These are phyloP conservation scores for Eublepharis macularius DNA, from an alignment of 2,113 vertebrate genomes.

Conservation along the genomic window DNA sequence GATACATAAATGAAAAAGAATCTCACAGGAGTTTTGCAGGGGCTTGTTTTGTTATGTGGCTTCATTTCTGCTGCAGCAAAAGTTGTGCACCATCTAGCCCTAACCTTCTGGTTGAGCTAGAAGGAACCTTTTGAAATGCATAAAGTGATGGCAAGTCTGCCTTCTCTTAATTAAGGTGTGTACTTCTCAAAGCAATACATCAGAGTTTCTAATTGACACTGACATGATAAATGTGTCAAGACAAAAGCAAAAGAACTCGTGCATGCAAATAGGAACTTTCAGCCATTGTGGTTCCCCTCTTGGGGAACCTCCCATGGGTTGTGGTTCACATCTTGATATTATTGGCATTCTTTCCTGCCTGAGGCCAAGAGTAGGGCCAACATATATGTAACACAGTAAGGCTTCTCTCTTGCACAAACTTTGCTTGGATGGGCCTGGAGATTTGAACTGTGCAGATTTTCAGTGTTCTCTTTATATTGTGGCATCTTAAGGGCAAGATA, in stretches of 20 bases:
- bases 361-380: neutral
- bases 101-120: neutral
- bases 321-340: neutral
- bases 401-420: neutral
- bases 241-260: neutral
- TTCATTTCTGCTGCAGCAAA: neutral
- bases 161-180: neutral
- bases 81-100: too few relatives aligned
- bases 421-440: neutral
- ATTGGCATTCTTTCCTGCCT: neutral
- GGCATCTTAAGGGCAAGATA: neutral
- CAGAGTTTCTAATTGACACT: neutral
- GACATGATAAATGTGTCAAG: neutral
- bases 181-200: neutral
- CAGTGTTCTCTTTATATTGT: neutral
- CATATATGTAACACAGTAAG: too few relatives aligned
- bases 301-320: neutral
- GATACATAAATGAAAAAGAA: neutral
- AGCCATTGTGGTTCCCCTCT: neutral
- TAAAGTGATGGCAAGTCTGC: neutral
- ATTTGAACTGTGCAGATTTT: neutral
- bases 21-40: neutral
- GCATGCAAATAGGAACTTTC: neutral
- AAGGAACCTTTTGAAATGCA: neutral
- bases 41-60: too few relatives aligned